These are phyloP conservation scores for Conistra vaccinii DNA, from an alignment of 2,888 invertebrate genomes.

Conservation along the genomic window DNA sequence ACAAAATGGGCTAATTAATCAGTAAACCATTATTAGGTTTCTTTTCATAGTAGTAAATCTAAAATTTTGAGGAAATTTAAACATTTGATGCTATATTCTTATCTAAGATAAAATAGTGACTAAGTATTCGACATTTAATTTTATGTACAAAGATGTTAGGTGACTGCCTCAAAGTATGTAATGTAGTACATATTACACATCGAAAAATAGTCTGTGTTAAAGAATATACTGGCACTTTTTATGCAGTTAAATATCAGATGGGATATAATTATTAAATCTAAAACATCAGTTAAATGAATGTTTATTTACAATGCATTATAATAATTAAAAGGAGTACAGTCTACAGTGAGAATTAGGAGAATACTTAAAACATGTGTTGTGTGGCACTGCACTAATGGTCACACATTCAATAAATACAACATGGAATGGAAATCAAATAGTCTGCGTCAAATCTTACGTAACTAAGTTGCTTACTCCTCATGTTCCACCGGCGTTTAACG, in stretches of 20 bases:
- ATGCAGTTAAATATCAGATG: conserved; percentile 45
- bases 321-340: conserved; percentile 29
- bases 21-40: conserved; percentile 35
- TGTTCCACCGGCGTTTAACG: conserved; percentile 76
- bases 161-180: conserved; percentile 9
- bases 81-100: conserved; percentile 50
- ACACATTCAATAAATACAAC: conserved; percentile 69
- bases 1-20: conserved; percentile 33
- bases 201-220: conserved; percentile 43
- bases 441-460: conserved; percentile 63
- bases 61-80: conserved; percentile 27
- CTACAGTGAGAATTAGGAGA: conserved; percentile 34
- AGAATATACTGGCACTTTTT: conserved; percentile 43
- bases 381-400: conserved; percentile 54
- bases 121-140: conserved; percentile 45
- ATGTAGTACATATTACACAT: conserved; percentile 32
- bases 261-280: conserved; percentile 32
- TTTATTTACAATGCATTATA: conserved; percentile 58
- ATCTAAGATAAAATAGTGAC: conserved; percentile 40
- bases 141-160: conserved; percentile 40
- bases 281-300: conserved; percentile 34
- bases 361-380: conserved; percentile 34
- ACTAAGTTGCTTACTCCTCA: conserved; percentile 55
- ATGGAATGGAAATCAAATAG: conserved; percentile 79
- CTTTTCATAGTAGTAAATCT: conserved; percentile 10